Conservation (phyloP, 2,797 vertebrate genomes). For the Lithobates pipiens region DNA sequence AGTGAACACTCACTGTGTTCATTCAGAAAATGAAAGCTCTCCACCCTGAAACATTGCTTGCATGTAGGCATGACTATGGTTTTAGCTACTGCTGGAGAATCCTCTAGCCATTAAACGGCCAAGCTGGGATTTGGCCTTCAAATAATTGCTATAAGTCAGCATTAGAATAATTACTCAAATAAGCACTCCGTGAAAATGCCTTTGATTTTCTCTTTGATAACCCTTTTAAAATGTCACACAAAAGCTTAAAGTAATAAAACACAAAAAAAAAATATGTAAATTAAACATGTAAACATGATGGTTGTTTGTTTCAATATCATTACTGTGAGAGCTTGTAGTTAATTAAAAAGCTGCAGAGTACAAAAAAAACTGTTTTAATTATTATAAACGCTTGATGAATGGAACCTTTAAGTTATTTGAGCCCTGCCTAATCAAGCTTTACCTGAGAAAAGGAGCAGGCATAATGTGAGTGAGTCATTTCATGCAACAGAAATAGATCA, state of each 20-base stretch:
- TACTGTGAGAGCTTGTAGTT: slow-evolving; percentile 2
- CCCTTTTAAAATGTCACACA: neutral
- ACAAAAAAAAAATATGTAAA: neutral
- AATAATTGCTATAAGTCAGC: neutral
- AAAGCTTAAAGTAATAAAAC: neutral
- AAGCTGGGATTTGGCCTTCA: neutral
- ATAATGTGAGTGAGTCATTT: neutral
- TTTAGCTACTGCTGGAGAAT: no score
- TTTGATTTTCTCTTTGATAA: neutral
- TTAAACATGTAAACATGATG: neutral
- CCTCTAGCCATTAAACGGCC: neutral
- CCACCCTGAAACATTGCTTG: no score
- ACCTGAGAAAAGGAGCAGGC: neutral
- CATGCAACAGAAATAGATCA: neutral
- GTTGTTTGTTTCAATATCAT: slow-evolving; percentile 22
- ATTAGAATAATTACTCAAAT: neutral
- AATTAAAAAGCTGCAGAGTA: slow-evolving; percentile 11
- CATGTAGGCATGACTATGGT: no score
- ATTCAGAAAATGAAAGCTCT: no score
- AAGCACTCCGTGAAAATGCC: neutral
- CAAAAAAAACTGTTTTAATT: slow-evolving; percentile 1
- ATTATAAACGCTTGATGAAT: slow-evolving; percentile 16
- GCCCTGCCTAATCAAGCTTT: slow-evolving; percentile 2
- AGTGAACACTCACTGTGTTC: no score
- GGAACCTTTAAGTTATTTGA: neutral